Evolutionary conservation across 2,888 invertebrate genomes (phyloP).

Genomic region (Tuberolachnus salignus): DNA sequence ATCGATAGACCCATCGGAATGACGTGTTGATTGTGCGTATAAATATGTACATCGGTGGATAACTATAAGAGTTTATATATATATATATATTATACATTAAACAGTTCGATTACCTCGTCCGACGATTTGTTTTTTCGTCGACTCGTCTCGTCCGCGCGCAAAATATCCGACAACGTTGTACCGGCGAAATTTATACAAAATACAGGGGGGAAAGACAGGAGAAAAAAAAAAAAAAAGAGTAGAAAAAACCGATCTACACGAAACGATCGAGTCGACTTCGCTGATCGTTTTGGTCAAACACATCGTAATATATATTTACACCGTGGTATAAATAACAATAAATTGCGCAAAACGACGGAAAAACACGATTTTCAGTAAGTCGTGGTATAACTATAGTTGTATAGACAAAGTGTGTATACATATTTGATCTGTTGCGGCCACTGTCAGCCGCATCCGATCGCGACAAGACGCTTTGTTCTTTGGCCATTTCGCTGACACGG

Average conservation of each 20-base stretch:
- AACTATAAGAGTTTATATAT: neutral
- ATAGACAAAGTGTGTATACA: too few relatives aligned
- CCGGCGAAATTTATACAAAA: too few relatives aligned
- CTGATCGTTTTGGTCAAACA: neutral
- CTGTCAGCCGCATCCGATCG: neutral
- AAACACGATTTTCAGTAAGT: conserved; percentile 15
- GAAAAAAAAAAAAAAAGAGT: too few relatives aligned
- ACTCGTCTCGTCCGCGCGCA: neutral
- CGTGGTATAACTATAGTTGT: neutral
- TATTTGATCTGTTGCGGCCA: neutral
- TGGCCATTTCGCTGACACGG: neutral
- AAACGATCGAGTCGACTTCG: neutral
- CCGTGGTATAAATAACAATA: neutral
- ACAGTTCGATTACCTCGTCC: conserved; percentile 49
- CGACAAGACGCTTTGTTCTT: conserved; percentile 21
- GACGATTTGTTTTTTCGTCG: neutral
- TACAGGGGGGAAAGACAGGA: neutral
- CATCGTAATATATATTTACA: neutral
- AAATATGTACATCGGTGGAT: conserved; percentile 27
- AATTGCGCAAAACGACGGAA: neutral
- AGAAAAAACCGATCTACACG: too few relatives aligned
- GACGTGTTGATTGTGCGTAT: neutral
- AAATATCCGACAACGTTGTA: neutral
- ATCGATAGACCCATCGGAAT: conserved; percentile 30
- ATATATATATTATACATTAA: too few relatives aligned